phyloP scores from a whole-genome alignment of 2,113 vertebrate species.

The Tragelaphus buxtoni region DNA sequence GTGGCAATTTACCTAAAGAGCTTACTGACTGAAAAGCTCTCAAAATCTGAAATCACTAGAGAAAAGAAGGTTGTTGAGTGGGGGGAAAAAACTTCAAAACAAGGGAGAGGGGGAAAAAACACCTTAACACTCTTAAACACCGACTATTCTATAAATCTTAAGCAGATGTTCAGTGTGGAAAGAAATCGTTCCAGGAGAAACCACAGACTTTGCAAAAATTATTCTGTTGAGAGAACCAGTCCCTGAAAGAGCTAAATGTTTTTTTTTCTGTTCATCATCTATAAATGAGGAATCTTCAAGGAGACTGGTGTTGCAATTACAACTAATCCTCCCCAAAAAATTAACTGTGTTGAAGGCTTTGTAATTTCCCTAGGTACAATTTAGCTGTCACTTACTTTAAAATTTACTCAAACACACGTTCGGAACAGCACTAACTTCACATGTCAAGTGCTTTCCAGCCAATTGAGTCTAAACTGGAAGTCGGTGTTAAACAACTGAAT shows the following conservation, averaged over 20 bases:
- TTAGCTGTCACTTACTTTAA: constrained; percentile 99
- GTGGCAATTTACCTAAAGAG: constrained; percentile 89
- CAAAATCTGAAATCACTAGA: constrained; percentile 80
- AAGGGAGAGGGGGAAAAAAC: not conserved
- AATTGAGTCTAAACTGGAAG: constrained; percentile 97
- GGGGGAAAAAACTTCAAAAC: not conserved
- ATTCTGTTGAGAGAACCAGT: constrained; percentile 78
- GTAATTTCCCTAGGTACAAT: constrained; percentile 99
- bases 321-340: constrained; percentile 91
- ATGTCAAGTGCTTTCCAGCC: constrained; percentile 99
- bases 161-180: constrained; percentile 73
- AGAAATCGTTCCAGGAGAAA: constrained; percentile 80
- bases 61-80: constrained; percentile 40
- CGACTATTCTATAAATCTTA: constrained; percentile 77
- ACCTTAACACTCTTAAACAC: constrained; percentile 65
- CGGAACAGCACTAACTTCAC: constrained; percentile 99
- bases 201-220: constrained; percentile 79
- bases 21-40: constrained; percentile 89
- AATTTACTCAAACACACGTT: constrained; percentile 95
- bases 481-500: constrained; percentile 98
- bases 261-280: constrained; percentile 83
- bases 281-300: constrained; percentile 87
- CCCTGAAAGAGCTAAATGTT: constrained; percentile 80
- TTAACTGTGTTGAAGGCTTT: constrained; percentile 99
- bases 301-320: constrained; percentile 94